Evolutionary conservation across 2,113 vertebrate species (phyloP).

Genomic region (Phylloscopus whistleri): DNA sequence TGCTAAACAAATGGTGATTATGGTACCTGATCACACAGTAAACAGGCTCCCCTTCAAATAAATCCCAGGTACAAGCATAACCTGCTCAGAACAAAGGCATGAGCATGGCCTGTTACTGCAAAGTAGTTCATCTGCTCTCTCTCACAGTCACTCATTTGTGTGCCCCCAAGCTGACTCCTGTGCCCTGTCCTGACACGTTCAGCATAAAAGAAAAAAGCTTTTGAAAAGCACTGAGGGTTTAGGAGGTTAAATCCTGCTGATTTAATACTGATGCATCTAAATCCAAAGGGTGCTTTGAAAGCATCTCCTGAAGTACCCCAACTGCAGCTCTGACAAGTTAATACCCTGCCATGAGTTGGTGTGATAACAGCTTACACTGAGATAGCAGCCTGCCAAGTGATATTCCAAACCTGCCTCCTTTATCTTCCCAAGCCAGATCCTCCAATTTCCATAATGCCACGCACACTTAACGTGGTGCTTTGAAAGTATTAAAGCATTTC

Average conservation of each 20-base stretch:
- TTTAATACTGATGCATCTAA: slow-evolving; percentile 10
- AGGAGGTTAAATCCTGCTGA: slow-evolving; percentile 22
- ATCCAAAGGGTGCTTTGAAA: slow-evolving; percentile 33
- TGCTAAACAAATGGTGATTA: accelerated
- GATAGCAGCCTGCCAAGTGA: slow-evolving; percentile 32
- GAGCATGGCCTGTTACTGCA: neutral
- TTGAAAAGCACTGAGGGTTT: neutral
- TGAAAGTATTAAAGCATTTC: slow-evolving; percentile 43
- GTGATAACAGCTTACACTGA: slow-evolving; percentile 17
- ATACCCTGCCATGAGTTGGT: slow-evolving; percentile 17
- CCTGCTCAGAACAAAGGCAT: neutral
- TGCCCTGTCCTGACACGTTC: neutral
- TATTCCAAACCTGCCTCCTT: slow-evolving; percentile 27
- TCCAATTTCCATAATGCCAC: slow-evolving; percentile 47
- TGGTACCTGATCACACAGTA: neutral
- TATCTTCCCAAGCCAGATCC: slow-evolving; percentile 52
- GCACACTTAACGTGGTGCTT: neutral
- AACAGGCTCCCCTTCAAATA: neutral
- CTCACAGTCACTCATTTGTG: neutral
- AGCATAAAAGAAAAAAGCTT: neutral
- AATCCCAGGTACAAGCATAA: neutral
- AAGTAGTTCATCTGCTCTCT: neutral
- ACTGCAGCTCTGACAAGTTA: slow-evolving; percentile 51
- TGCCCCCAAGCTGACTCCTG: neutral
- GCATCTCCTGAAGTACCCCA: neutral